phyloP scores from a whole-genome alignment of 2,888 invertebrate species.

The Leptopilina drosophilae region DNA sequence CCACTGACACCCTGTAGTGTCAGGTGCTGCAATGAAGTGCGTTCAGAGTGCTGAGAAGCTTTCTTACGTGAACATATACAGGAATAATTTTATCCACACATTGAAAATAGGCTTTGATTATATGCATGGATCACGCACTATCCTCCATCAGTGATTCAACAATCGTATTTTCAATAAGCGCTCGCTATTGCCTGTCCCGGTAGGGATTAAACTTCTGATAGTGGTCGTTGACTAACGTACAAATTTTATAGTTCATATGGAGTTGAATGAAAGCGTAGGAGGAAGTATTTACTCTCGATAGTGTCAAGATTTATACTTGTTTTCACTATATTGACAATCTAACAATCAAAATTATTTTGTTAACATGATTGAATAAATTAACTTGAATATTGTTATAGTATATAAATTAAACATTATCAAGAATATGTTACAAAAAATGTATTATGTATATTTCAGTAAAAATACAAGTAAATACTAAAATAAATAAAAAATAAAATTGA shows the following conservation, averaged over 20 bases:
- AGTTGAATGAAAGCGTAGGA: constrained; percentile 9
- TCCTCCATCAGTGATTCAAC: constrained; percentile 66
- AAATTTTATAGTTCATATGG: constrained; percentile 27
- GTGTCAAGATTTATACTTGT: background rate
- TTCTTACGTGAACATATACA: constrained; percentile 23
- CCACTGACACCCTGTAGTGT: constrained; percentile 68
- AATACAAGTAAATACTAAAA: too few relatives aligned
- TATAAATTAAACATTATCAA: too few relatives aligned
- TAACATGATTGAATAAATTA: background rate
- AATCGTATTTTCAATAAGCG: constrained; percentile 66
- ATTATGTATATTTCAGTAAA: too few relatives aligned
- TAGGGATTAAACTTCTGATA: constrained; percentile 48
- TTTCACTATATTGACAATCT: background rate
- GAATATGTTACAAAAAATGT: too few relatives aligned
- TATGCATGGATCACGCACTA: constrained; percentile 58
- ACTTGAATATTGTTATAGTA: too few relatives aligned
- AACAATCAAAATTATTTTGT: too few relatives aligned
- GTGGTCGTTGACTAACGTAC: constrained; percentile 24
- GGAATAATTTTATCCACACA: constrained; percentile 27
- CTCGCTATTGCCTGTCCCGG: constrained; percentile 60
- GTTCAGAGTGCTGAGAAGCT: constrained; percentile 63
- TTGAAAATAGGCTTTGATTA: constrained; percentile 60
- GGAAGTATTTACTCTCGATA: constrained; percentile 24
- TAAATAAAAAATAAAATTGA: too few relatives aligned
- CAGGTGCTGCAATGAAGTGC: constrained; percentile 63